A percentile compares a stretch with the other conserved stretches of the same genome.
Conservation (phyloP, 2,797 vertebrate species). For the Hyperoplus lanceolatus region DNA sequence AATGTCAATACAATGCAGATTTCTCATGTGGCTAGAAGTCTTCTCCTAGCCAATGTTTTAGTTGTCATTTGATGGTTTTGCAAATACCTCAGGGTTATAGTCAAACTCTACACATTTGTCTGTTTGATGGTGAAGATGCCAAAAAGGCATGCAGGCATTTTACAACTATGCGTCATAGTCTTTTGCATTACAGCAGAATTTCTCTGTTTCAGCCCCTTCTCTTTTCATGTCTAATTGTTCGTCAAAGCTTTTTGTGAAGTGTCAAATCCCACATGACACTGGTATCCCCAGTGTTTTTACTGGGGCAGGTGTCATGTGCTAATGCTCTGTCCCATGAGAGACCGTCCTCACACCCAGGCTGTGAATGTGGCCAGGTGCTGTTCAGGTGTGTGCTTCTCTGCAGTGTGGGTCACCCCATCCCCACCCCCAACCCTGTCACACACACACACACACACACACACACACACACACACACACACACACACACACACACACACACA, state of each 20-base stretch:
- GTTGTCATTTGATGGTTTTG: not conserved
- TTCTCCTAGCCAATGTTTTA: not conserved
- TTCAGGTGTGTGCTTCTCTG: conserved; percentile 85
- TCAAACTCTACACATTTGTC: not conserved
- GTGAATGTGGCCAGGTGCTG: conserved; percentile 84
- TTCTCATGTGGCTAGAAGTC: not conserved
- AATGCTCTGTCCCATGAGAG: conserved; percentile 70
- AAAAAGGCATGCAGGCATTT: too few relatives aligned
- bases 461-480: conserved; percentile 23
- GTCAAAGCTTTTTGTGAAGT: conserved; percentile 68
- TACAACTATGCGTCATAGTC: not conserved
- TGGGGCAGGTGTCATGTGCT: conserved; percentile 83
- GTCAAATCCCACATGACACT: conserved; percentile 59
- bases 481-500: conserved; percentile 3
- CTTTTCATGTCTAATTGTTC: conserved; percentile 73
- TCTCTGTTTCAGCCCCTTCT: conserved; percentile 39
- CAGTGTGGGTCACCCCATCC: conserved; percentile 68
- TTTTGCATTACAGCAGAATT: conserved; percentile 25
- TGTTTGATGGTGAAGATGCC: not conserved
- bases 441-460: conserved; percentile 18
- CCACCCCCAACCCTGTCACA: conserved; percentile 31
- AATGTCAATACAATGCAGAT: conserved; percentile 2
- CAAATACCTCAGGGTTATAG: not conserved
- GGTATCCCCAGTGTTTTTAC: conserved; percentile 61
- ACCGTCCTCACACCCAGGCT: conserved; percentile 63